Percentiles rank a stretch among this genome's conserved stretches.
Conservation (phyloP, 1,140 invertebrate species). For the Macrosteles quadrilineatus region DNA sequence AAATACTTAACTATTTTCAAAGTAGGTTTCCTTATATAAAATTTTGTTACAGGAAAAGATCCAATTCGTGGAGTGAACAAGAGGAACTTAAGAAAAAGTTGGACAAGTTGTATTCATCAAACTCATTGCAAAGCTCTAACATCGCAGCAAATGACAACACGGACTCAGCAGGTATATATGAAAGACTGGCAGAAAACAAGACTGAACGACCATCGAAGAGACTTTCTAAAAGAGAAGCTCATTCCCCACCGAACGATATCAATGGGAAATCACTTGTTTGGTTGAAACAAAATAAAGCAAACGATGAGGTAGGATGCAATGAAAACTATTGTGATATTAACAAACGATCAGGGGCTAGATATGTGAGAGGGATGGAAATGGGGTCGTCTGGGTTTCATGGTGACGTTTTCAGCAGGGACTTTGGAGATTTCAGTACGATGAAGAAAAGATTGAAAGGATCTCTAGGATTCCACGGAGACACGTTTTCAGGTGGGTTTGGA, state of each 20-base stretch:
- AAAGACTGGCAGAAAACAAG: too few relatives aligned
- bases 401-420: constrained; percentile 52
- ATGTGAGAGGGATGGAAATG: constrained; percentile 40
- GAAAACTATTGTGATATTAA: not conserved
- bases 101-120: not conserved
- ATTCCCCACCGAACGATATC: too few relatives aligned
- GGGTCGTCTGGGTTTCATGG: constrained; percentile 49
- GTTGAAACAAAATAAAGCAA: too few relatives aligned
- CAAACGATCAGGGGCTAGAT: constrained; percentile 30
- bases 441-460: constrained; percentile 44
- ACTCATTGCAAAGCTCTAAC: too few relatives aligned
- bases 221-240: too few relatives aligned
- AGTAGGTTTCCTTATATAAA: not conserved
- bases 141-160: too few relatives aligned
- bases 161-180: too few relatives aligned
- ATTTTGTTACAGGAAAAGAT: constrained; percentile 11
- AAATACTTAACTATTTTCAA: too few relatives aligned
- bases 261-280: too few relatives aligned
- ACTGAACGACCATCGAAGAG: too few relatives aligned
- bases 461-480: constrained; percentile 48
- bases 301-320: not conserved
- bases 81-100: not conserved
- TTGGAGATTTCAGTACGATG: constrained; percentile 51
- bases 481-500: constrained; percentile 46
- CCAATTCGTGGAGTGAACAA: not conserved